Conservation (phyloP, 2,888 invertebrate species). For the Nemapogon koenigi region DNA sequence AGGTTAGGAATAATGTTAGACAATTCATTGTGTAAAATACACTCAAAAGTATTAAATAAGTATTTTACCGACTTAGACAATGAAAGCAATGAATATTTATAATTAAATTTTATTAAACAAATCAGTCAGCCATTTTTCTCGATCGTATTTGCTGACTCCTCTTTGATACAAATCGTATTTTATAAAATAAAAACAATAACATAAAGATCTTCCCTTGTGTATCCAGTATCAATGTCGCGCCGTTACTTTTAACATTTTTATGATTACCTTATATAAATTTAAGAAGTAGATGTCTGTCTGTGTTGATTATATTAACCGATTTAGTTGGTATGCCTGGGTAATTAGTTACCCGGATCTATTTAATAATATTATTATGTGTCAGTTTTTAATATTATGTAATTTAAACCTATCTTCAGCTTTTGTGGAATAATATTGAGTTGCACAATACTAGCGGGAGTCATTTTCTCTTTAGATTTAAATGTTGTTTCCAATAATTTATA, state of each 20-base stretch:
- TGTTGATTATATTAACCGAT: conserved; percentile 56
- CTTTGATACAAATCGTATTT: conserved; percentile 63
- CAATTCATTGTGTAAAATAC: conserved; percentile 31
- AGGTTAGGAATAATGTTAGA: neutral
- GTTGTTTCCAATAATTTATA: conserved; percentile 61
- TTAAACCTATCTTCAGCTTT: conserved; percentile 60
- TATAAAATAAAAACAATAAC: conserved; percentile 33
- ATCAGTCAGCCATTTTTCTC: conserved; percentile 48
- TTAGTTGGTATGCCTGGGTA: conserved; percentile 53
- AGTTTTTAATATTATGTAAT: conserved; percentile 47
- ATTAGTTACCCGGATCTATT: conserved; percentile 59
- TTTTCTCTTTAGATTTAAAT: conserved; percentile 48
- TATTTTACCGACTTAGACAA: conserved; percentile 58
- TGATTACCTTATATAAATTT: conserved; percentile 53
- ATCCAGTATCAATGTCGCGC: conserved; percentile 33
- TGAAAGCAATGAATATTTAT: conserved; percentile 62
- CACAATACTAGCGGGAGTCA: conserved; percentile 32
- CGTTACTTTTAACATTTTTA: conserved; percentile 59
- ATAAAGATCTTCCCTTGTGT: neutral
- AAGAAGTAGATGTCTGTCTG: conserved; percentile 59
- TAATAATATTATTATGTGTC: conserved; percentile 38
- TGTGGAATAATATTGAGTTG: conserved; percentile 51
- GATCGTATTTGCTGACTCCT: conserved; percentile 53
- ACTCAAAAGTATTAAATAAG: conserved; percentile 62
- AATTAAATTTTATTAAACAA: conserved; percentile 26